A percentile compares a stretch with the other conserved stretches of the same genome.
Evolutionary conservation across 2,113 vertebrate genomes (phyloP).

Genomic region (Catharus fuscescens): DNA sequence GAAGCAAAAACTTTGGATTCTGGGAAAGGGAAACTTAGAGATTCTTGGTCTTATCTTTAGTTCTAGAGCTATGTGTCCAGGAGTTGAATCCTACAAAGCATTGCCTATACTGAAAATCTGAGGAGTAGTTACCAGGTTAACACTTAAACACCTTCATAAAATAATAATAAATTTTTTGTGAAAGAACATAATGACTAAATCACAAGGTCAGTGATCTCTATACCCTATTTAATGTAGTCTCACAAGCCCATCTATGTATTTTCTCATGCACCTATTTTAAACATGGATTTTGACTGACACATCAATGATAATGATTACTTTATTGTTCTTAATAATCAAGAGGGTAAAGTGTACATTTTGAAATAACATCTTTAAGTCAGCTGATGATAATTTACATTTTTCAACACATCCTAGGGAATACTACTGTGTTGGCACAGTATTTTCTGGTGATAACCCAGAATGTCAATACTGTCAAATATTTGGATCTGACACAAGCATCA

Average conservation of each 20-base stretch:
- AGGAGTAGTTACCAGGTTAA: not conserved
- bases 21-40: not conserved
- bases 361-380: not conserved
- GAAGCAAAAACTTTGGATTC: not conserved
- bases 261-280: not conserved
- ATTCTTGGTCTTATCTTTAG: not conserved
- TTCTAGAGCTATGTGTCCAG: not conserved
- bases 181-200: not conserved
- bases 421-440: not conserved
- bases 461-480: not conserved
- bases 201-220: not conserved
- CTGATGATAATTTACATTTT: not conserved
- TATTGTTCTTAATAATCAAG: not conserved
- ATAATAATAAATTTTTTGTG: not conserved
- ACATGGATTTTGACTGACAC: not conserved
- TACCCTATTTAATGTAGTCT: not conserved
- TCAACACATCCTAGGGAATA: not conserved
- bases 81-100: not conserved
- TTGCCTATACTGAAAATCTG: not conserved
- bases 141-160: not conserved
- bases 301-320: not conserved
- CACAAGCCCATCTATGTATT: not conserved
- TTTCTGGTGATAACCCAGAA: slow-evolving; percentile 14
- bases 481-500: not conserved
- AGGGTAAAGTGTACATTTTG: not conserved